Conservation (phyloP, 1,140 invertebrate genomes). For the Manduca sexta region DNA sequence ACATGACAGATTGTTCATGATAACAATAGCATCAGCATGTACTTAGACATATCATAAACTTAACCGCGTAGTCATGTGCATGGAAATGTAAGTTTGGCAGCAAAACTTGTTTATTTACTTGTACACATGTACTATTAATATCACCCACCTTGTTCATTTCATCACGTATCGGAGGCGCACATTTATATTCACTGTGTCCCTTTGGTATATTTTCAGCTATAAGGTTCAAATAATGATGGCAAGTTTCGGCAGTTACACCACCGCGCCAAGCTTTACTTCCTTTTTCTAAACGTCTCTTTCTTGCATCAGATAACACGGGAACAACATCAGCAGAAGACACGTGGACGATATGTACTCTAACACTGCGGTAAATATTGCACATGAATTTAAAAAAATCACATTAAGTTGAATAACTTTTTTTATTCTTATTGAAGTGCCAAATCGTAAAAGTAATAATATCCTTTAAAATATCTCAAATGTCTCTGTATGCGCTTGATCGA, state of each 20-base stretch:
- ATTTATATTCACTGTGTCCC: constrained; percentile 80
- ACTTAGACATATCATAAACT: no score
- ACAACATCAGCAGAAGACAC: constrained; percentile 77
- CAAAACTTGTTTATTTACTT: no score
- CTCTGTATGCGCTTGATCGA: no score
- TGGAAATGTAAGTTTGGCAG: no score
- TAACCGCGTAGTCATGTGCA: no score
- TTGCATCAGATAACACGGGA: constrained; percentile 43
- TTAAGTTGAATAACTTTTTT: no score
- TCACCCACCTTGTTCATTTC: constrained; percentile 72
- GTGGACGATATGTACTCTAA: constrained; percentile 81
- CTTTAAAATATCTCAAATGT: no score
- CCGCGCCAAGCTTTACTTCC: constrained; percentile 39
- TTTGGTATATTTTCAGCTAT: constrained; percentile 76
- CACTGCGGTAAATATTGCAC: no score
- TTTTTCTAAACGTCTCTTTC: constrained; percentile 21
- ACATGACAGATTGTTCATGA: no score
- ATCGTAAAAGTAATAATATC: no score
- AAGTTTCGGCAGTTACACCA: constrained; percentile 80
- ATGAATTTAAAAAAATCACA: not conserved
- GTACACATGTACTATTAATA: not conserved
- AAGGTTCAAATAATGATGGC: constrained; percentile 82
- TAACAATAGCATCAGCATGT: no score
- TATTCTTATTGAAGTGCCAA: no score
- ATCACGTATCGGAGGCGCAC: constrained; percentile 80